phyloP scores from a whole-genome alignment of 2,888 invertebrate species.

The Toxonevra muliebris region DNA sequence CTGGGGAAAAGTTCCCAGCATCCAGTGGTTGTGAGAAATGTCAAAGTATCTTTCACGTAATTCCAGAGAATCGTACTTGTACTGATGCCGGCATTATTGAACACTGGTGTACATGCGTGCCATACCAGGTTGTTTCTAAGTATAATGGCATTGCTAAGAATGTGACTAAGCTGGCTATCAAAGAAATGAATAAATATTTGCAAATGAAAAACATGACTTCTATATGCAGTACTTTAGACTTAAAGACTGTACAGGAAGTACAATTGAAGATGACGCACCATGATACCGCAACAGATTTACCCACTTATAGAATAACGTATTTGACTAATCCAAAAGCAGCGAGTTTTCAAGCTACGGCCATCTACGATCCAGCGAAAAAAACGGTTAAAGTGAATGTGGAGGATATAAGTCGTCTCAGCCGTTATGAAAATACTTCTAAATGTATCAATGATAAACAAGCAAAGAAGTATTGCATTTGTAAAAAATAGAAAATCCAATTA shows the following conservation, averaged over 20 bases:
- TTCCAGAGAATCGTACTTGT: slow-evolving; percentile 73
- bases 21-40: slow-evolving; percentile 70
- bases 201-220: slow-evolving; percentile 40
- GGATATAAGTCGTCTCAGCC: slow-evolving; percentile 47
- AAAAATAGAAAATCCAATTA: slow-evolving; percentile 5
- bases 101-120: slow-evolving; percentile 81
- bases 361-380: slow-evolving; percentile 38
- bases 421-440: slow-evolving; percentile 41
- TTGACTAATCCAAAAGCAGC: slow-evolving; percentile 33
- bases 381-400: slow-evolving; percentile 42
- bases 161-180: slow-evolving; percentile 36
- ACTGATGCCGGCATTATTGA: slow-evolving; percentile 72
- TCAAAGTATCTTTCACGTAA: slow-evolving; percentile 71
- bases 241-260: slow-evolving; percentile 37
- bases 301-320: slow-evolving; percentile 37
- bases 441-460: slow-evolving; percentile 47
- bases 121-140: slow-evolving; percentile 58
- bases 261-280: slow-evolving; percentile 21
- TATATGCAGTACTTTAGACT: slow-evolving; percentile 41
- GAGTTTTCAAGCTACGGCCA: slow-evolving; percentile 44
- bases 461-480: slow-evolving; percentile 56
- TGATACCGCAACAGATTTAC: slow-evolving; percentile 9
- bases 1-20: slow-evolving; percentile 40
- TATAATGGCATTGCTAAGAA: slow-evolving; percentile 23
- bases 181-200: slow-evolving; percentile 48